A percentile compares a stretch with the other conserved stretches of the same genome.
Conservation (phyloP, 2,113 vertebrate species). For the Podarcis muralis region DNA sequence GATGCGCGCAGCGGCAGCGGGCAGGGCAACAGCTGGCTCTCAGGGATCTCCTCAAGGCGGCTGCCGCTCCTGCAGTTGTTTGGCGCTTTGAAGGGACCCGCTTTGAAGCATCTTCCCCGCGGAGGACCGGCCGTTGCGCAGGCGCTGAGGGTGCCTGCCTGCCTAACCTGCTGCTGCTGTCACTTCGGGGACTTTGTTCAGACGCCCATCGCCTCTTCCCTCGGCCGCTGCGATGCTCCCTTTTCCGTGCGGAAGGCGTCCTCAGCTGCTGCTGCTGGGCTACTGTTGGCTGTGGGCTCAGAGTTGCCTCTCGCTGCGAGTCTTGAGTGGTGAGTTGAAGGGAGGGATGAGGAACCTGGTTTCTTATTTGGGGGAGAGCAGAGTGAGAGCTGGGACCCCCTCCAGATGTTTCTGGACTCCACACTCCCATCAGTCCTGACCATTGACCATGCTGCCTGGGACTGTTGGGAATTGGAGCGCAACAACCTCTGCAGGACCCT, state of each 20-base stretch:
- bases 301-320: slow-evolving; percentile 61
- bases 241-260: neutral
- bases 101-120: neutral
- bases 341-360: neutral
- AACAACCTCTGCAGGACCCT: neutral
- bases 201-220: neutral
- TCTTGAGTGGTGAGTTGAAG: slow-evolving; percentile 76
- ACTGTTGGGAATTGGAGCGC: neutral
- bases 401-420: neutral
- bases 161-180: neutral
- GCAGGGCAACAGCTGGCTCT: neutral
- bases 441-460: neutral
- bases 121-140: neutral
- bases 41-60: neutral
- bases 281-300: slow-evolving; percentile 61
- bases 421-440: neutral
- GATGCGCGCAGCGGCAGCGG: neutral
- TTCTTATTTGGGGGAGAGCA: neutral
- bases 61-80: fast-evolving
- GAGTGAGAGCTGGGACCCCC: neutral
- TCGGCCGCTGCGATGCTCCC: slow-evolving; percentile 30
- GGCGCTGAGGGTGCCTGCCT: neutral
- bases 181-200: neutral
- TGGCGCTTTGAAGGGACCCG: neutral
- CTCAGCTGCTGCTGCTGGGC: slow-evolving; percentile 54